phyloP scores from a whole-genome alignment of 2,797 vertebrate species.

The Adrianichthys oophorus region DNA sequence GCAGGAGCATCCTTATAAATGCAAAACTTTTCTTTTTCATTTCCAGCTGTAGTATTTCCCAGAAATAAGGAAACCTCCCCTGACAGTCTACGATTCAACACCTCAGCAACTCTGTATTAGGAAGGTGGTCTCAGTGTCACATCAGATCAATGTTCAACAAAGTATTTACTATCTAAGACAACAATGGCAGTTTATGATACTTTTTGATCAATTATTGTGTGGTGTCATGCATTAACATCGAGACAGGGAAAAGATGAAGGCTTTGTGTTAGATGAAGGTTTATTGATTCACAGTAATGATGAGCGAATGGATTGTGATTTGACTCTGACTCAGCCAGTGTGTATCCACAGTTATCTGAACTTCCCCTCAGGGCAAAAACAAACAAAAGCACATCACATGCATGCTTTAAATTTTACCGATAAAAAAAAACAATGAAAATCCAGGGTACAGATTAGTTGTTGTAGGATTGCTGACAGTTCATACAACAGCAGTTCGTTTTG shows the following conservation, averaged over 20 bases:
- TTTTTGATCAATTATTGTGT: conserved; percentile 31
- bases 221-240: conserved; percentile 29
- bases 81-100: too few species aligned
- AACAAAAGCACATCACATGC: conserved; percentile 29
- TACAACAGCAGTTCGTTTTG: conserved; percentile 17
- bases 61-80: too few species aligned
- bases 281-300: conserved; percentile 83
- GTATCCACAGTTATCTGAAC: conserved; percentile 44
- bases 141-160: too few species aligned
- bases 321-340: conserved; percentile 59
- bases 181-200: background rate
- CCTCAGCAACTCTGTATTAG: too few species aligned
- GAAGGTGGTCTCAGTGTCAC: too few species aligned
- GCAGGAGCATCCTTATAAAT: background rate
- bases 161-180: background rate
- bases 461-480: conserved; percentile 16
- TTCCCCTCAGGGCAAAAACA: conserved; percentile 30
- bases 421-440: conserved; percentile 23
- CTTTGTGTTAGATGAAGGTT: conserved; percentile 68
- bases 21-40: too few species aligned
- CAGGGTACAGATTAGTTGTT: conserved; percentile 31
- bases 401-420: conserved; percentile 27
- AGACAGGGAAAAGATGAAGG: conserved; percentile 42
- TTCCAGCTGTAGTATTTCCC: too few species aligned
- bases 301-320: conserved; percentile 63